These are phyloP conservation scores for Drosophila austrosaltans DNA, from an alignment of 2,888 invertebrate species.

Conservation along the genomic window DNA sequence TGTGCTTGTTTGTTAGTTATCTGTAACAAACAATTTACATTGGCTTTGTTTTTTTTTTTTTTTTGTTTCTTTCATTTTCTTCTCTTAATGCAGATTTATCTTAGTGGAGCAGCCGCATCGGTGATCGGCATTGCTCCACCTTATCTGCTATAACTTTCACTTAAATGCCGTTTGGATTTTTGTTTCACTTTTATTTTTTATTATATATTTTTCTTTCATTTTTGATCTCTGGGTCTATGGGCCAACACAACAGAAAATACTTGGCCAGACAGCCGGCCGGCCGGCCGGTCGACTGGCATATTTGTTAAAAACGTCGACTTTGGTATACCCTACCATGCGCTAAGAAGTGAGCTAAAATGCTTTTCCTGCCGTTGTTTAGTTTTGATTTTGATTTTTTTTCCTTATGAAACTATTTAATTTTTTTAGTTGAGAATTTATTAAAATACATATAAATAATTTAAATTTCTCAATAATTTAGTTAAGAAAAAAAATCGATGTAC, in stretches of 20 bases:
- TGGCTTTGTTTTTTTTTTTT: neutral
- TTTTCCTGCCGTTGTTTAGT: neutral
- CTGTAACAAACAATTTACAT: conserved; percentile 20
- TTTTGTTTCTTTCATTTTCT: no score
- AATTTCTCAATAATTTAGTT: no score
- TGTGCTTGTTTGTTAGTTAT: neutral
- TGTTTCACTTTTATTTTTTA: conserved; percentile 20
- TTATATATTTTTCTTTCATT: conserved; percentile 19
- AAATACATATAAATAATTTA: no score
- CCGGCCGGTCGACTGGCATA: no score
- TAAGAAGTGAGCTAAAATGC: neutral
- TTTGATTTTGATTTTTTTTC: no score
- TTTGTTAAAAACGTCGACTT: neutral
- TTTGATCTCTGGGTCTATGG: conserved; percentile 47
- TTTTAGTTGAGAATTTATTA: no score
- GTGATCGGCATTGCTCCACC: conserved; percentile 23
- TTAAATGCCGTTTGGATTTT: conserved; percentile 20
- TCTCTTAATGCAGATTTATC: conserved; percentile 19
- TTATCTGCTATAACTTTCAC: conserved; percentile 44
- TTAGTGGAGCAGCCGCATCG: conserved; percentile 16
- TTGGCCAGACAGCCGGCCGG: neutral
- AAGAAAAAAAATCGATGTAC: no score
- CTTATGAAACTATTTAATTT: no score
- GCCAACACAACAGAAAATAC: conserved; percentile 15
- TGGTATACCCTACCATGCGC: neutral